Evolutionary conservation across 2,888 invertebrate genomes (phyloP).

Genomic region (Apamea epomidion): DNA sequence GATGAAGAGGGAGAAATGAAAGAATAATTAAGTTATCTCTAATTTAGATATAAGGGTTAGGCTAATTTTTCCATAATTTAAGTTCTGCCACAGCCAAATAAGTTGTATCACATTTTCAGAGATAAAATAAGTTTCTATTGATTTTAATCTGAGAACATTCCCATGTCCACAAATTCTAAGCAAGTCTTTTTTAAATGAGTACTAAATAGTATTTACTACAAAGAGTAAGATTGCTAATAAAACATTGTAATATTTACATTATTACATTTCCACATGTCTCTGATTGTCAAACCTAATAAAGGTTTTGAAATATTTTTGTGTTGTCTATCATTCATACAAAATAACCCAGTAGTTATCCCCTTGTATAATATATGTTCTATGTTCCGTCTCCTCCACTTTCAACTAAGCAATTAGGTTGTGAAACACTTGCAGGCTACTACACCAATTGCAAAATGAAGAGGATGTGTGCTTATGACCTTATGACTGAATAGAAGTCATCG

Average conservation of each 20-base stretch:
- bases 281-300: conserved; percentile 25
- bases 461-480: no score
- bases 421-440: not conserved
- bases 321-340: conserved; percentile 17
- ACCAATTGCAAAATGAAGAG: no score
- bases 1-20: conserved; percentile 99
- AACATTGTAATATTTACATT: conserved; percentile 14
- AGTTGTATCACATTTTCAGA: conserved; percentile 25
- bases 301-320: conserved; percentile 6
- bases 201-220: not conserved
- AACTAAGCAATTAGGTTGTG: not conserved
- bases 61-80: conserved; percentile 39
- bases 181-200: not conserved
- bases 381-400: not conserved
- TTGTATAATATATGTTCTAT: not conserved
- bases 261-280: conserved; percentile 32
- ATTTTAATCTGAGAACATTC: no score
- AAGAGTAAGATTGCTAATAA: not conserved
- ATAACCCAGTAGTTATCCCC: not conserved
- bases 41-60: conserved; percentile 44
- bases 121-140: not conserved
- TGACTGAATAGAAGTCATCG: no score
- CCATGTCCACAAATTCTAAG: no score
- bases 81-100: conserved; percentile 17
- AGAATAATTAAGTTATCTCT: conserved; percentile 89